phyloP scores from a whole-genome alignment of 2,113 vertebrate species.

The Coreoperca whiteheadi region DNA sequence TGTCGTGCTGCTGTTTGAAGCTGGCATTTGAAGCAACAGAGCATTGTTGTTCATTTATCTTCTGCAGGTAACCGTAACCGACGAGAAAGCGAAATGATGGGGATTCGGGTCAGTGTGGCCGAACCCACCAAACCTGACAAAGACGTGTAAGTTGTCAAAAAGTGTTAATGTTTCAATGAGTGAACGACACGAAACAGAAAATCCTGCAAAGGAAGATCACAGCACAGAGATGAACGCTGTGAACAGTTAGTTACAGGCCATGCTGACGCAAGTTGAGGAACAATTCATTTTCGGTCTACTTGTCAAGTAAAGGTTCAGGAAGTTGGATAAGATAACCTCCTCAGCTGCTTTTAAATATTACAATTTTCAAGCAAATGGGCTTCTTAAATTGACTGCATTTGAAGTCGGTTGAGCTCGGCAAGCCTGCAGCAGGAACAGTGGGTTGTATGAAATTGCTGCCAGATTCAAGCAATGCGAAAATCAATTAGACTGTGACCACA shows the following conservation, averaged over 20 bases:
- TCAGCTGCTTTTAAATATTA: slow-evolving; percentile 28
- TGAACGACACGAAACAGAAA: slow-evolving; percentile 7
- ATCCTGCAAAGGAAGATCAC: not conserved
- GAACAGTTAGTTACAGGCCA: not conserved
- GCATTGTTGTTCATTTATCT: slow-evolving; percentile 34
- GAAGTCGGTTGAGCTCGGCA: slow-evolving; percentile 20
- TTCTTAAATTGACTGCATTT: slow-evolving; percentile 31
- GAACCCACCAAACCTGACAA: not conserved
- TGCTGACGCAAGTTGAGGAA: not conserved
- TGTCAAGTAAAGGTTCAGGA: not conserved
- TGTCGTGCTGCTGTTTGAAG: slow-evolving; percentile 17
- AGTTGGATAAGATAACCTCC: not conserved
- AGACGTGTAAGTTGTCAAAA: slow-evolving; percentile 3
- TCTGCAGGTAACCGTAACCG: not conserved
- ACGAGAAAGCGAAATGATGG: not conserved
- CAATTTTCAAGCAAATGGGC: slow-evolving; percentile 12
- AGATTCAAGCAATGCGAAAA: slow-evolving; percentile 40
- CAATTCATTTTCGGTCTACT: not conserved
- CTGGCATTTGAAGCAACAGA: not conserved
- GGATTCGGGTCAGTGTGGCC: not conserved
- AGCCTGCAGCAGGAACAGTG: slow-evolving; percentile 34
- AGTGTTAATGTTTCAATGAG: not conserved
- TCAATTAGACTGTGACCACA: slow-evolving; percentile 47
- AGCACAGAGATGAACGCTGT: not conserved
- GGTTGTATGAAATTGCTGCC: slow-evolving; percentile 57